Evolutionary conservation across 2,888 invertebrate species (phyloP).

Genomic region (Crocallis elinguaria): DNA sequence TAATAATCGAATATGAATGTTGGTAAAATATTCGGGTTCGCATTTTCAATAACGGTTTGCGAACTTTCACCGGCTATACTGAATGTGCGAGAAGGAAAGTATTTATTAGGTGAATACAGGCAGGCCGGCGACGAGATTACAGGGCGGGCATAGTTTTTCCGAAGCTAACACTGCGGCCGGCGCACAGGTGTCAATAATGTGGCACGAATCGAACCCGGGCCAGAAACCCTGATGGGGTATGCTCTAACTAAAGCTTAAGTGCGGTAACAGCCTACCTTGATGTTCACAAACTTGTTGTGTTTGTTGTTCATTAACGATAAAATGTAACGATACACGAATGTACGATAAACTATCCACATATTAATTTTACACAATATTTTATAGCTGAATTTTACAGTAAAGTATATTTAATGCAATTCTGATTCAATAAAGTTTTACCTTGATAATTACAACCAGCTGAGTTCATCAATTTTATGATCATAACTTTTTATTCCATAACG

Average conservation of each 20-base stretch:
- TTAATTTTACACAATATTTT: not conserved
- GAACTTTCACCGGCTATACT: conserved; percentile 63
- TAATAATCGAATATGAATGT: conserved; percentile 44
- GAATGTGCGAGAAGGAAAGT: conserved; percentile 67
- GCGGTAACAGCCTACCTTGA: conserved; percentile 27
- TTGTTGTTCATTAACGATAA: conserved; percentile 22
- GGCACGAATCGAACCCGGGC: conserved; percentile 66
- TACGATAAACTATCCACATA: not conserved
- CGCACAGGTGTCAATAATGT: conserved; percentile 77
- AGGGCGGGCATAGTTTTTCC: conserved; percentile 60
- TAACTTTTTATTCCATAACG: conserved; percentile 10
- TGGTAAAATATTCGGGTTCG: conserved; percentile 62
- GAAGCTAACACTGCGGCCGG: conserved; percentile 61
- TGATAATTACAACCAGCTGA: not conserved
- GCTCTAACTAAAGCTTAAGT: conserved; percentile 35
- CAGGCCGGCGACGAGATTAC: conserved; percentile 69
- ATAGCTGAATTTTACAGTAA: not conserved
- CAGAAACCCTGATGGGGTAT: conserved; percentile 50
- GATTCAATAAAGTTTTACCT: too few relatives aligned
- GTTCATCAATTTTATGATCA: too few relatives aligned
- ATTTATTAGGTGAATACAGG: conserved; percentile 79
- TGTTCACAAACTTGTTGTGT: conserved; percentile 15
- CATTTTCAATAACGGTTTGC: conserved; percentile 70
- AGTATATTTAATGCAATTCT: too few relatives aligned
- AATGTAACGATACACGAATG: conserved; percentile 1